Evolutionary conservation across 2,797 vertebrate genomes (phyloP).

Genomic region (Brachyalestes nurse): DNA sequence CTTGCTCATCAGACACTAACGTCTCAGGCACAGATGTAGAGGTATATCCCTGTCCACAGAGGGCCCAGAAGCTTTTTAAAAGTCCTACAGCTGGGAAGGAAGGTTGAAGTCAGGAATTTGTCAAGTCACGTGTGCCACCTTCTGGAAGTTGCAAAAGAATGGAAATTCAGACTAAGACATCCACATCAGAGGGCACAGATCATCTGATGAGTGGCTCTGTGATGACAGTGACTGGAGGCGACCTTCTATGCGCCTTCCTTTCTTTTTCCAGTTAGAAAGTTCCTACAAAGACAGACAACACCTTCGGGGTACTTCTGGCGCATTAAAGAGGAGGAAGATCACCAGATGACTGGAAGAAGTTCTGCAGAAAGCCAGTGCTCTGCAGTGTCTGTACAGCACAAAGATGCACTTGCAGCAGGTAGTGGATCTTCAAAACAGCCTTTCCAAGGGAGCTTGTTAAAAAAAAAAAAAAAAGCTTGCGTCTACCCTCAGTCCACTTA

Average conservation of each 20-base stretch:
- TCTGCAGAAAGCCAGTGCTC: neutral
- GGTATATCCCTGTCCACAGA: slow-evolving; percentile 2
- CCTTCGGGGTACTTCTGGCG: neutral
- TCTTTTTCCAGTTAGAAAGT: neutral
- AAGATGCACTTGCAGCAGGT: slow-evolving; percentile 25
- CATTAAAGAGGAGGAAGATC: neutral
- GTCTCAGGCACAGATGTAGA: slow-evolving; percentile 29
- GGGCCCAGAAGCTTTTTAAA: slow-evolving; percentile 44
- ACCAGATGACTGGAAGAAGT: neutral
- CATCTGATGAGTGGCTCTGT: neutral
- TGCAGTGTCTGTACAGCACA: neutral
- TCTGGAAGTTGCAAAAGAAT: neutral
- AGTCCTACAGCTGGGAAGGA: neutral
- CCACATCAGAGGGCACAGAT: neutral
- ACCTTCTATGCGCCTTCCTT: neutral
- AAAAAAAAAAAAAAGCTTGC: slow-evolving; percentile 9
- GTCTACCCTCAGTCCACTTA: slow-evolving; percentile 64
- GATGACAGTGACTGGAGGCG: neutral
- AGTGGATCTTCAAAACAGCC: slow-evolving; percentile 76
- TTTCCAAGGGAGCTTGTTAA: slow-evolving; percentile 19
- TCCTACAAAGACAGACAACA: neutral
- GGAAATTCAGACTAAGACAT: neutral
- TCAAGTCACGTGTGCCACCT: neutral
- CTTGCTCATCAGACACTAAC: slow-evolving; percentile 85
- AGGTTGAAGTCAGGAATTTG: neutral